These are phyloP conservation scores for Scaptomyza flava DNA, from an alignment of 2,888 invertebrate genomes.

Conservation along the genomic window DNA sequence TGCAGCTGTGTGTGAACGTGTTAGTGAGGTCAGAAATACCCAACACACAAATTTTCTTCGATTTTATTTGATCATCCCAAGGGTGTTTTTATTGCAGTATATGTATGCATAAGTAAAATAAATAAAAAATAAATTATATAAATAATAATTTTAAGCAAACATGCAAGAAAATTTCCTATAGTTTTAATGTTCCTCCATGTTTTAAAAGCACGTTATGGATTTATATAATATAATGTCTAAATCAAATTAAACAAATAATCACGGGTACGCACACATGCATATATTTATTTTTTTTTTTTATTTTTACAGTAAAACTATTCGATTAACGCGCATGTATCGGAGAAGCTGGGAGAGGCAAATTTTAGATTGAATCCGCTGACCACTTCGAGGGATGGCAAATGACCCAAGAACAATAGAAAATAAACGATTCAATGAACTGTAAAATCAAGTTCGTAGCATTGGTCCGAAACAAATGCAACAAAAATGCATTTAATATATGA, in stretches of 20 bases:
- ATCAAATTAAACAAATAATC: not conserved
- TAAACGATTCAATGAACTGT: not conserved
- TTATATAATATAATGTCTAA: not conserved
- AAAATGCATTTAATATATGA: not conserved
- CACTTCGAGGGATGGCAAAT: constrained; percentile 7
- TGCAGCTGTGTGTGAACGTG: constrained; percentile 66
- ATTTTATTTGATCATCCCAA: constrained; percentile 46
- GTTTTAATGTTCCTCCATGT: not conserved
- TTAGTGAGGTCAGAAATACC: constrained; percentile 70
- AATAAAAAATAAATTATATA: not conserved
- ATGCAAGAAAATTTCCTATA: not conserved
- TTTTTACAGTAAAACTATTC: constrained; percentile 1
- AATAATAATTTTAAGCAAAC: not conserved
- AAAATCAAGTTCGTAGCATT: not conserved
- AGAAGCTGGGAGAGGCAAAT: not conserved
- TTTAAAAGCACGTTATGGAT: not conserved
- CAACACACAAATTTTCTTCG: constrained; percentile 58
- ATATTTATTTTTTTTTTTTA: not conserved
- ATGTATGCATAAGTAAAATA: not conserved
- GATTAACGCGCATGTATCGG: constrained; percentile 8
- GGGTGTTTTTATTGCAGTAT: constrained; percentile 41
- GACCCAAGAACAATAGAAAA: not conserved
- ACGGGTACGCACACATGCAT: not conserved
- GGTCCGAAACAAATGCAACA: not conserved
- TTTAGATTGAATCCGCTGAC: not conserved